phyloP scores from a whole-genome alignment of 1,140 invertebrate species.

The Acromyrmex charruanus region DNA sequence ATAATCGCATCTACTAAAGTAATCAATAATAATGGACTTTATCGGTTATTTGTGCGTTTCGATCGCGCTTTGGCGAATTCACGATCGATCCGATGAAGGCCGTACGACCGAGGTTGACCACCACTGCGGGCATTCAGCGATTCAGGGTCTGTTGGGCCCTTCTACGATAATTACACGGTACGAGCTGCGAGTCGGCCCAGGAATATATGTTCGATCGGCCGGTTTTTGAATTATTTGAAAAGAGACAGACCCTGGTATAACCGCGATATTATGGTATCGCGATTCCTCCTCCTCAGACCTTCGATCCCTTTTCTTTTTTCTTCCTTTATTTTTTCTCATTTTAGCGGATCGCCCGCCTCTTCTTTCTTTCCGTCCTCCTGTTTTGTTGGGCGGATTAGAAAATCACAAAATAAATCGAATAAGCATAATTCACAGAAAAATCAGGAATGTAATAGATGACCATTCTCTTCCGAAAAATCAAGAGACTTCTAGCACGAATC shows the following conservation, averaged over 20 bases:
- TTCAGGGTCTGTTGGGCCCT: slow-evolving; percentile 82
- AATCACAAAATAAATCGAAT: slow-evolving; percentile 54
- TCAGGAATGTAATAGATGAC: neutral
- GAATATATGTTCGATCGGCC: slow-evolving; percentile 87
- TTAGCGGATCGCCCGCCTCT: slow-evolving; percentile 58
- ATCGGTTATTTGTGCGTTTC: slow-evolving; percentile 61
- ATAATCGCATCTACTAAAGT: slow-evolving; percentile 59
- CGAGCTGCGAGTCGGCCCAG: slow-evolving; percentile 83
- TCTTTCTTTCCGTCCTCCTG: slow-evolving; percentile 57
- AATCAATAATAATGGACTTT: slow-evolving; percentile 65
- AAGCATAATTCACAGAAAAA: slow-evolving; percentile 22
- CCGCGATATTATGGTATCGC: slow-evolving; percentile 86
- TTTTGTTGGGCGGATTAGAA: slow-evolving; percentile 58
- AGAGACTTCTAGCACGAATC: neutral
- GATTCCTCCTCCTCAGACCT: slow-evolving; percentile 78
- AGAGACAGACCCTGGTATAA: slow-evolving; percentile 85
- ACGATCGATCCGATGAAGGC: slow-evolving; percentile 46
- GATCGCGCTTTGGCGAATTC: slow-evolving; percentile 20
- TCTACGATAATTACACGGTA: slow-evolving; percentile 87
- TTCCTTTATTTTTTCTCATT: slow-evolving; percentile 64
- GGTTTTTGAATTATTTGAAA: slow-evolving; percentile 87
- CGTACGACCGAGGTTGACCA: slow-evolving; percentile 80
- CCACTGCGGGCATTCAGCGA: slow-evolving; percentile 84
- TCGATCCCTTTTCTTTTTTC: slow-evolving; percentile 74
- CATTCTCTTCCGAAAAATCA: neutral